Evolutionary conservation across 2,888 invertebrate genomes (phyloP), one percentile per base, ranked within the genome.

Genomic region (Pilophorus perplexus): DNA sequence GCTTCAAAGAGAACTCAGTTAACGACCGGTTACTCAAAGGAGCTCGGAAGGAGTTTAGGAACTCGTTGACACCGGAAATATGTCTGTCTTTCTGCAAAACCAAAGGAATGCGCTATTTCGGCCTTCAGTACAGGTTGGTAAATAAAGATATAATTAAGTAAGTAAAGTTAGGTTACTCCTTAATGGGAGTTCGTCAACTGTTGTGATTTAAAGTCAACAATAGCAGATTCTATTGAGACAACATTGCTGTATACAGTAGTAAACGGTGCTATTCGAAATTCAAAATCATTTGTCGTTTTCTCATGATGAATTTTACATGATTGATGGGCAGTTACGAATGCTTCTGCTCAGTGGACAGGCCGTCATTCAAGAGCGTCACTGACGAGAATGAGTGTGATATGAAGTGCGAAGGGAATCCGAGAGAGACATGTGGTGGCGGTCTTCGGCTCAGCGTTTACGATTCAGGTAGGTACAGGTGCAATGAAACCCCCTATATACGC

Each of bases 101-200:
- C 16, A 66, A 68, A 44, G 71, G 70, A 14, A 72, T 69, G 55
- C 66, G 55, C 52, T 72, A 68, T 54, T 69, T 70, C 16, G 72
- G 72, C 6, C 65, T 71, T n/a, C 68, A 71, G 18, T 71, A 69
- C 67, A 67, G 71, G 72, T 72, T 60, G 57, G 28, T 52, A 6
- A 42, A 42, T 14, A 18, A 42, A 42, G 16, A n/a, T n/a, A n/a
- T n/a, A n/a, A n/a, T n/a, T n/a, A n/a, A n/a, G n/a, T n/a, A n/a
- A n/a, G n/a, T n/a, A n/a, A n/a, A n/a, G n/a, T n/a, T n/a, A n/a
- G n/a, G n/a, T n/a, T n/a, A n/a, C n/a, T n/a, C n/a, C n/a, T n/a
- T n/a, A n/a, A n/a, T n/a, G n/a, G n/a, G n/a, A n/a, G n/a, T n/a
- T n/a, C n/a, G n/a, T n/a, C n/a, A n/a, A n/a, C n/a, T n/a, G n/a